Base-by-base conservation (phyloP, 2,797 vertebrate genomes). In the Enteromius viviparus region DNA sequence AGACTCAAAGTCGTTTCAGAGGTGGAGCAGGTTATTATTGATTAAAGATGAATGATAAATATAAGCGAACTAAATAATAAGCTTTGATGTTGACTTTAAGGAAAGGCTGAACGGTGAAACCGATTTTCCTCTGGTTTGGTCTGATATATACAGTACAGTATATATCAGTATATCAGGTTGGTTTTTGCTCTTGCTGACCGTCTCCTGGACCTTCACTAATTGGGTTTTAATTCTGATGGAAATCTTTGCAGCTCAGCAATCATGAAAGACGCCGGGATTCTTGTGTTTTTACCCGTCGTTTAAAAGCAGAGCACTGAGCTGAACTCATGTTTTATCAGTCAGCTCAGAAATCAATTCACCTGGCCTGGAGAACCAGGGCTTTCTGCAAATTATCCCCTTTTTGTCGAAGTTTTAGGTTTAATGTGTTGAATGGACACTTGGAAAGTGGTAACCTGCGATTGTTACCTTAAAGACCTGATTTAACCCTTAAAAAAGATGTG, bases 211-310 rank as follows among this genome's bases (percentile, higher is more conserved):
- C 10, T 10, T 9, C 45, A 40, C 29, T 84, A 60, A 82, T 82
- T 69, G 74, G 26, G 55, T 75, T 69, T 87, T 66, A 51, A 49
- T 78, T 76, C 42, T 64, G 62, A 14, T 1, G 17, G 37, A 47
- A 49, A 69, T 58, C 21, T 71, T 21, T 75, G 60, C 45, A 68
- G 66, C 40, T 66, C 85, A 45, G 53, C 15, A 53, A 71, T 53
- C 77, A 53, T 91, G 80, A 89, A 89, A 90, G 82, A 88, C 81
- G 84, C 70, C 42, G 26, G 72, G 68, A 74, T 53, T 72, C 26
- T 66, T 8, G 42, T 21, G 78, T 81, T 69, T 80, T 8, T 64
- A 85, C 40, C n/a, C 1, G 3, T 0, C 14, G 14, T 47, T 70
- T 47, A 71, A 71, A n/a, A 47, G 3, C 40, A 1, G 40, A 70